Evolutionary conservation across 2,888 invertebrate species (phyloP), one percentile per base, ranked within the genome.

Genomic region (Andrena haemorrhoa): DNA sequence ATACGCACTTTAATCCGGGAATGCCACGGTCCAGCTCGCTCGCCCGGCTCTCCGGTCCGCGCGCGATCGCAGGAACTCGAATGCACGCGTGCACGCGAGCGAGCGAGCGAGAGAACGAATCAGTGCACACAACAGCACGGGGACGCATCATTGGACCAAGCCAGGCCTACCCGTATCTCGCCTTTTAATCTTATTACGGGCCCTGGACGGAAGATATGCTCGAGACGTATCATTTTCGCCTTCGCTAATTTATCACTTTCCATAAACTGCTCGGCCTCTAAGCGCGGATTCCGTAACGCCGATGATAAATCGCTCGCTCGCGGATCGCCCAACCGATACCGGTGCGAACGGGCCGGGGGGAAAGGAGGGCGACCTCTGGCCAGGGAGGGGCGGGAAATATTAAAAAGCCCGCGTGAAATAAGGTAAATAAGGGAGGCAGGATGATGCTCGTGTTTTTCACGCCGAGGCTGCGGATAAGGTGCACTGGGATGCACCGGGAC

Each of bases 181-280:
- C 79, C 84, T 89, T 89, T 90, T 91, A 91, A 91, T 91, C 91
- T 90, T 90, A 90, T 91, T 90, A 91, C 89, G 70, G 86, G 75
- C 87, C 82, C 74, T 83, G 84, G 83, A 88, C 85, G 79, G 84
- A 82, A 89, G 89, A 88, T 88, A 87, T 78, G 89, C 86, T 69
- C 85, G 82, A 89, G 89, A 89, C 85, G 86, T 88, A 90, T 89
- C 89, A 91, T 91, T 91, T 90, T 90, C 82, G 85, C 78, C 84
- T 83, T 84, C 83, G 75, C 82, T 83, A 88, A 91, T 91, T 90
- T 89, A 90, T 90, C 86, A 88, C 85, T 88, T 86, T 86, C 75
- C 87, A 80, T 82, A 85, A 89, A 88, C 79, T 83, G 84, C 84
- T 58, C 75, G 77, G 79, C 79, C 78, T 86, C 80, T 88, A 87